These are phyloP conservation scores for Drosophila mimica DNA, from an alignment of 2,888 invertebrate species.

Conservation along the genomic window DNA sequence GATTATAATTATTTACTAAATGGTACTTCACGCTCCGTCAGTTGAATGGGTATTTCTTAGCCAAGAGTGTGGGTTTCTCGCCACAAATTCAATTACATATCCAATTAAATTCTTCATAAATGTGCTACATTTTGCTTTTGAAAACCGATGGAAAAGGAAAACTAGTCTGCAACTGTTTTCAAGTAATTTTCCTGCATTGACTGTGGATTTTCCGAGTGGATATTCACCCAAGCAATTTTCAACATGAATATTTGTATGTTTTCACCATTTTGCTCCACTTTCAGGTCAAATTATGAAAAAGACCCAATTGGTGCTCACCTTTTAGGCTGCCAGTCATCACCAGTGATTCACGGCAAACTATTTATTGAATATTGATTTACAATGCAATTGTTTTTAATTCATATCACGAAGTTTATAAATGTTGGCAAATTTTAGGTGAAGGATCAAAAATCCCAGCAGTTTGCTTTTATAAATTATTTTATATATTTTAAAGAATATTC, in stretches of 20 bases:
- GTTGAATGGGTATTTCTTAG: not conserved
- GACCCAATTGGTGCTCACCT: not conserved
- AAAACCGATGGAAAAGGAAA: not conserved
- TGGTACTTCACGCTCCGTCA: not conserved
- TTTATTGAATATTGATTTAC: not conserved
- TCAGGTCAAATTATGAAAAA: not conserved
- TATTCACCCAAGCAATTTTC: not conserved
- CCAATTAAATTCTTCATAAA: not conserved
- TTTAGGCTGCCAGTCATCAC: not conserved
- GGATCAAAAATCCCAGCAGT: not conserved
- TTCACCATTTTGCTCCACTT: not conserved
- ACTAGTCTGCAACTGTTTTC: not conserved
- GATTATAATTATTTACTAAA: constrained; percentile 68
- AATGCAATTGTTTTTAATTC: not conserved
- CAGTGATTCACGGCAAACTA: not conserved
- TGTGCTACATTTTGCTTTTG: not conserved
- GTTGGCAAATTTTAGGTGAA: not conserved
- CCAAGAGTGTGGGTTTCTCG: not conserved
- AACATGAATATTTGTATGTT: not conserved
- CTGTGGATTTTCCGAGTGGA: not conserved
- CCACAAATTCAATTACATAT: constrained; percentile 1
- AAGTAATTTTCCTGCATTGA: not conserved
- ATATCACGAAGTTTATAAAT: not conserved
- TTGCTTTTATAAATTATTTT: not conserved
- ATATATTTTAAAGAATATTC: not conserved